These are phyloP conservation scores for Saccostrea glomerata DNA, from an alignment of 1,140 invertebrate species.

Conservation along the genomic window DNA sequence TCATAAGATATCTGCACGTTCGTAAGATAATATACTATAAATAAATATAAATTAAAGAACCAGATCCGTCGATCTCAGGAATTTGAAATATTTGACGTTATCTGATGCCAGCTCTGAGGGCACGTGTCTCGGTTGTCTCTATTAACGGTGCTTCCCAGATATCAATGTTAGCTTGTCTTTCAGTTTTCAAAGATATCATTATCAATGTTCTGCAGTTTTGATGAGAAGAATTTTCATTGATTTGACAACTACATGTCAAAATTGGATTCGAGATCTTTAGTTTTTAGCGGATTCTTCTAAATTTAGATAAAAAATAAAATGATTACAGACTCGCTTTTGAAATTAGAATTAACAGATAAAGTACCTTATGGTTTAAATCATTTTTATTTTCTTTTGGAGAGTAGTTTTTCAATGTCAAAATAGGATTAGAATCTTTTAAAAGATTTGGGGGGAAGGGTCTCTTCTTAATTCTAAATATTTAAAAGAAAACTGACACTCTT, in stretches of 20 bases:
- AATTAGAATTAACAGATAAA: too few species aligned
- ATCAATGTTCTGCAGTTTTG: neutral
- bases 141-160: neutral
- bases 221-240: neutral
- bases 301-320: too few species aligned
- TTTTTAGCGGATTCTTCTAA: too few species aligned
- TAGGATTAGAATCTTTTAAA: too few species aligned
- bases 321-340: too few species aligned
- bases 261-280: too few species aligned
- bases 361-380: too few species aligned
- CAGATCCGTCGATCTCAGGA: neutral
- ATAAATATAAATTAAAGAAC: conserved; percentile 1
- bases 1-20: neutral
- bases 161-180: neutral
- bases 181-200: conserved; percentile 4
- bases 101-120: neutral
- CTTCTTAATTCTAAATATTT: too few species aligned
- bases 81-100: conserved; percentile 3
- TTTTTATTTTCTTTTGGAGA: too few species aligned
- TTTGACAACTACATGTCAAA: conserved; percentile 6
- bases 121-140: neutral
- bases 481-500: too few species aligned
- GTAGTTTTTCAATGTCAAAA: too few species aligned
- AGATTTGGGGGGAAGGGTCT: too few species aligned
- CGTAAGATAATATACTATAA: conserved; percentile 20